Conservation (phyloP, 2,888 invertebrate genomes). For the Allacma fusca region DNA sequence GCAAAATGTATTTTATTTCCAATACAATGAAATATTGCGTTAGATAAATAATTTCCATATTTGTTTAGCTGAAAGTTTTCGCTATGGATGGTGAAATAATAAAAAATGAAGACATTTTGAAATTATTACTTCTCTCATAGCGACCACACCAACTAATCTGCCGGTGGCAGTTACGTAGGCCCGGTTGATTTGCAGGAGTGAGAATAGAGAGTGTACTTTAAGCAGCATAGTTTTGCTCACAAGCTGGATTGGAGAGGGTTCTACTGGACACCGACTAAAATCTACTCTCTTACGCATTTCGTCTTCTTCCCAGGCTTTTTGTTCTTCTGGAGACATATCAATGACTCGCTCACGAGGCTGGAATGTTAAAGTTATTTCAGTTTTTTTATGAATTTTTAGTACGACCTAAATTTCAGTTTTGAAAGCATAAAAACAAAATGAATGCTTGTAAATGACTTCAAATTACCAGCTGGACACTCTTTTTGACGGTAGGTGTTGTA, state of each 20-base stretch:
- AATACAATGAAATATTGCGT: no score
- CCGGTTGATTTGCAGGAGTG: constrained; percentile 97
- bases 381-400: no score
- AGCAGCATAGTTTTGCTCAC: constrained; percentile 92
- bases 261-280: constrained; percentile 81
- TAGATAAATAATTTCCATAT: no score
- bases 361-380: no score
- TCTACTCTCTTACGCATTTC: constrained; percentile 85
- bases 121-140: constrained; percentile 87
- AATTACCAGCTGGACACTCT: constrained; percentile 82
- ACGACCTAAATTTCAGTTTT: no score
- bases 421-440: no score
- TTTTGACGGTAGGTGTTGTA: constrained; percentile 76
- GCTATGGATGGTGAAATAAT: no score
- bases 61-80: no score
- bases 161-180: constrained; percentile 98
- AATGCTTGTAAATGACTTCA: no score
- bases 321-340: constrained; percentile 91
- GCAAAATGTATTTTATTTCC: neutral
- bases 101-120: neutral
- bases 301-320: no score
- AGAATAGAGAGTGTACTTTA: constrained; percentile 96
- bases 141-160: constrained; percentile 92
- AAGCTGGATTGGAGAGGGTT: constrained; percentile 97
- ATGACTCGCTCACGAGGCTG: constrained; percentile 88